Conservation (phyloP, 2,888 invertebrate genomes). For the Microchrysa polita region DNA sequence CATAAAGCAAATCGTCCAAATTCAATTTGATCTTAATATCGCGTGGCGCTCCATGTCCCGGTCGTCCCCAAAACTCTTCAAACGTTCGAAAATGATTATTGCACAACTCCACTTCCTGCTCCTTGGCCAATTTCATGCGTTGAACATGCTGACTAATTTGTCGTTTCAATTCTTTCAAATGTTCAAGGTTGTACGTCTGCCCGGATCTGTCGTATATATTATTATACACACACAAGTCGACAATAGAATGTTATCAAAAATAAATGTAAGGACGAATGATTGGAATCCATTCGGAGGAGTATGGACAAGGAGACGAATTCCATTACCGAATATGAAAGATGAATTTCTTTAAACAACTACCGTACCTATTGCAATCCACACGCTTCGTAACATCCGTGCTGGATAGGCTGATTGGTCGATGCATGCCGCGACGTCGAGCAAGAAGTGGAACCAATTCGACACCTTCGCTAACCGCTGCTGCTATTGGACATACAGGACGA, state of each 20-base stretch:
- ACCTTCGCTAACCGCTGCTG: slow-evolving; percentile 69
- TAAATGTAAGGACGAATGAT: too few relatives aligned
- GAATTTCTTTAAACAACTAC: slow-evolving; percentile 64
- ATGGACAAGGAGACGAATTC: slow-evolving; percentile 26
- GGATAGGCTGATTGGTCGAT: slow-evolving; percentile 67
- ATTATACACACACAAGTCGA: slow-evolving; percentile 34
- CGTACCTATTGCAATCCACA: slow-evolving; percentile 63
- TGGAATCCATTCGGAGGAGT: too few relatives aligned
- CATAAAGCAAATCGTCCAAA: slow-evolving; percentile 65
- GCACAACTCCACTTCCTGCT: slow-evolving; percentile 71
- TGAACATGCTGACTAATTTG: slow-evolving; percentile 68
- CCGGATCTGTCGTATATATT: too few relatives aligned
- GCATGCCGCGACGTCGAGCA: slow-evolving; percentile 71
- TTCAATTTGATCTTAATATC: slow-evolving; percentile 61
- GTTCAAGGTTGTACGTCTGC: slow-evolving; percentile 62
- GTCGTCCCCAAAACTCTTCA: slow-evolving; percentile 82
- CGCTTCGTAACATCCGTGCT: slow-evolving; percentile 68
- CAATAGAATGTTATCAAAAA: too few relatives aligned
- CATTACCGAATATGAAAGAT: slow-evolving; percentile 62
- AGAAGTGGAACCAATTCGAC: slow-evolving; percentile 81
- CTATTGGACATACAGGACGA: slow-evolving; percentile 49
- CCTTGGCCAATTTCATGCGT: slow-evolving; percentile 58
- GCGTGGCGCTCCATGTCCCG: slow-evolving; percentile 69
- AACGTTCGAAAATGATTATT: slow-evolving; percentile 79
- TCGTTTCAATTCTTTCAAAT: slow-evolving; percentile 66